Base-by-base conservation (phyloP, 1,140 invertebrate species). In the Phortica variegata region DNA sequence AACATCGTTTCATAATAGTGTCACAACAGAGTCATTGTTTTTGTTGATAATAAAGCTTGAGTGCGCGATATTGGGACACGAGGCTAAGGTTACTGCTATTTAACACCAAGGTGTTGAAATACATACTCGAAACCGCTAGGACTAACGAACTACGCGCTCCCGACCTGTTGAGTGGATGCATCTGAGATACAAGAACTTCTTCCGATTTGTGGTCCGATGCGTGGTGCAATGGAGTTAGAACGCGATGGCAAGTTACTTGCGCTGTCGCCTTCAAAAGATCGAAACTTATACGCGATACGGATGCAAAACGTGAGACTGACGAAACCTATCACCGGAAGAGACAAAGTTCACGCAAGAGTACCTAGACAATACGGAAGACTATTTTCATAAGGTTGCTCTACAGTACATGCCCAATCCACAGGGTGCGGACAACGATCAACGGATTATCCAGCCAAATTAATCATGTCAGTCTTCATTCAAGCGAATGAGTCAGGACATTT, bases 91-190 rank as follows among this genome's bases (percentile, higher is more conserved):
- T 15, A 47, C 17, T 53, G 43, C 49, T 56, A 18, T 51, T 48
- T 32, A 31, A 17, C 42, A 8, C 9, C 3, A 83, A n/a, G 73
- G 81, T 83, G 3, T 65, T 88, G 7, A 62, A 82, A 57, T n/a
- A n/a, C n/a, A 79, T 80, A 32, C 77, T 89, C 29, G 81, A 87
- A 75, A 83, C 84, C 62, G 86, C 87, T 7, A 92, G 89, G 90
- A 61, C 87, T 19, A 92, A 91, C 75, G 90, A 93, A 72, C 87
- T 87, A 77, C 86, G 89, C 70, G 80, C 88, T 2, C 90, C 90
- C 2, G 89, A 91, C 69, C 79, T 93, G 82, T 93, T 7, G 88
- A 91, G 32, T 84, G 85, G 50, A 84, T 92, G 81, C 61, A 18
- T 86, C 86, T 20, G 89, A 92, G 69, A 83, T 92, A 83, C 29